Percentiles rank a stretch among this genome's conserved stretches.
Conservation (phyloP, 92 coral and sea anemone genomes). For the Siderastrea radians region DNA sequence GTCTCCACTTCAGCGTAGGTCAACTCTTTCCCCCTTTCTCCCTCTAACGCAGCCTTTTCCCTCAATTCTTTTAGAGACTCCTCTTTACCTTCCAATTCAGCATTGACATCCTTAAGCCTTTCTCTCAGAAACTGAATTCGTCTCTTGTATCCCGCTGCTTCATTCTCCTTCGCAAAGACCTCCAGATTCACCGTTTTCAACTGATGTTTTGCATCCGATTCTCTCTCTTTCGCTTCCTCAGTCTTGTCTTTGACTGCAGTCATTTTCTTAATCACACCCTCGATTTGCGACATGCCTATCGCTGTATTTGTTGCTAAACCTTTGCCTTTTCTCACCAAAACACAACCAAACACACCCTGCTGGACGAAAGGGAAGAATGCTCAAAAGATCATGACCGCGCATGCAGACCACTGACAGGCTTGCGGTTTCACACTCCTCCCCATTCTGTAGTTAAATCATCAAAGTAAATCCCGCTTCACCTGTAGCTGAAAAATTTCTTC, state of each 20-base stretch:
- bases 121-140: constrained; percentile 39
- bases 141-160: constrained; percentile 51
- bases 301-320: background rate
- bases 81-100: constrained; percentile 29
- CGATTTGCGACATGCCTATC: constrained; percentile 16
- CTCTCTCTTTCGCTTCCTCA: constrained; percentile 82
- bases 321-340: background rate
- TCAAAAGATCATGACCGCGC: constrained; percentile 1
- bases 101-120: constrained; percentile 34
- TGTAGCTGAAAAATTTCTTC: background rate
- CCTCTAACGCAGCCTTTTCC: constrained; percentile 56
- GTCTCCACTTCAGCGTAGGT: constrained; percentile 67
- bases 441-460: background rate
- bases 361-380: background rate
- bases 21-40: constrained; percentile 61
- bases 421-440: constrained; percentile 19
- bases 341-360: constrained; percentile 34
- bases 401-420: constrained; percentile 27
- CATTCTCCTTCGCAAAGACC: constrained; percentile 56
- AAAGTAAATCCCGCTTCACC: background rate
- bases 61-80: constrained; percentile 2
- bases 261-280: constrained; percentile 66
- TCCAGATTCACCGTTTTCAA: constrained; percentile 31
- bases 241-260: constrained; percentile 71
- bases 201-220: constrained; percentile 58